These are phyloP conservation scores for Netelia inedita DNA, from an alignment of 2,888 invertebrate genomes.

Conservation along the genomic window DNA sequence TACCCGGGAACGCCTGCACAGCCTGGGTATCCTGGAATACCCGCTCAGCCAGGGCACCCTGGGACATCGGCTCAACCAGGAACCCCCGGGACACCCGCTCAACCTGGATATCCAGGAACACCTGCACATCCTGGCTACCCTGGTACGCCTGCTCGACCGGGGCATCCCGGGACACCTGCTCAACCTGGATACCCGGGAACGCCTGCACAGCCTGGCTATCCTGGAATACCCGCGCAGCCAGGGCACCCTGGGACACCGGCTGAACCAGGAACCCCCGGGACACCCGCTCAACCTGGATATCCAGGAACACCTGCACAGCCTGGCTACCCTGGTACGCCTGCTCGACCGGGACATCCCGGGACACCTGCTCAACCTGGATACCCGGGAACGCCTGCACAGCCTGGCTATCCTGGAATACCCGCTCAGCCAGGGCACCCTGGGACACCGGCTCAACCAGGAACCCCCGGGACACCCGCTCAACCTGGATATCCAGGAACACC, in stretches of 20 bases:
- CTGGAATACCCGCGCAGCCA: conserved; percentile 72
- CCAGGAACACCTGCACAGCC: conserved; percentile 37
- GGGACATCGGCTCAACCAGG: conserved; percentile 65
- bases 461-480: conserved; percentile 66
- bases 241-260: conserved; percentile 77
- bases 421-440: conserved; percentile 68
- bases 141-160: conserved; percentile 50
- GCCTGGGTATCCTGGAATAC: conserved; percentile 70
- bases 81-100: conserved; percentile 45
- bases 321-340: conserved; percentile 69
- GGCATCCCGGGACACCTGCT: conserved; percentile 75
- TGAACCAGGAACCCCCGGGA: conserved; percentile 69
- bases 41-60: conserved; percentile 71
- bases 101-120: conserved; percentile 58
- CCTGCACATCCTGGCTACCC: conserved; percentile 62
- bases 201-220: conserved; percentile 54
- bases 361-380: conserved; percentile 62
- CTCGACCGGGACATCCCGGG: conserved; percentile 85
- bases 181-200: conserved; percentile 67
- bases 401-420: conserved; percentile 63
- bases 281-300: conserved; percentile 81
- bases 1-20: conserved; percentile 84
- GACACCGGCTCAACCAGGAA: conserved; percentile 70
- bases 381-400: conserved; percentile 58
- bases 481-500: conserved; percentile 58